These are phyloP conservation scores for Heterotis niloticus DNA, from an alignment of 2,113 vertebrate species.

Conservation along the genomic window DNA sequence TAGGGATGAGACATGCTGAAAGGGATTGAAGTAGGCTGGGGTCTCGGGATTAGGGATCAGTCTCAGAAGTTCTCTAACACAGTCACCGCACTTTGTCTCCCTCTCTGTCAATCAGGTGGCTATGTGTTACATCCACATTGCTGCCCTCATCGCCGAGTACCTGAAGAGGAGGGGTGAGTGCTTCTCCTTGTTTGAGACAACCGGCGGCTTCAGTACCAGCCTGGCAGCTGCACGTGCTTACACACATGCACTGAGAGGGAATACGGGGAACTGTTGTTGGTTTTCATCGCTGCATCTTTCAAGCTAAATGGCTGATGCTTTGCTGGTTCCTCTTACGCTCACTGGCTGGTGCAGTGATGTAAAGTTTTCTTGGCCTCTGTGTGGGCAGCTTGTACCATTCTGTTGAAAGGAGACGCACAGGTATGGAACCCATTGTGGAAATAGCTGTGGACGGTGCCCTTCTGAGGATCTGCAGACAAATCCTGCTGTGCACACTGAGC, in stretches of 20 bases:
- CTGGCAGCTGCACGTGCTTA: not conserved
- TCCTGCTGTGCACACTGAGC: not conserved
- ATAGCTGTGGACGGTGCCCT: not conserved
- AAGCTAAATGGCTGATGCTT: not conserved
- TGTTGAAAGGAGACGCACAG: not conserved
- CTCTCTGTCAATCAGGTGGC: conserved; percentile 71
- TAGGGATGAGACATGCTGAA: too few species aligned
- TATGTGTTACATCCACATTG: conserved; percentile 98
- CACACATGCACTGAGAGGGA: too few species aligned
- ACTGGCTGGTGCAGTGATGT: not conserved
- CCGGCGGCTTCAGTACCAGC: not conserved
- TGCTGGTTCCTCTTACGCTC: not conserved
- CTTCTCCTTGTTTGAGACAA: not conserved
- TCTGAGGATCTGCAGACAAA: not conserved
- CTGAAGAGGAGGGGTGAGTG: conserved; percentile 92
- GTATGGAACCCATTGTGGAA: not conserved
- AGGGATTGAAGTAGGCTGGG: not conserved
- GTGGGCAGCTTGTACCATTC: not conserved
- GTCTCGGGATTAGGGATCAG: too few species aligned
- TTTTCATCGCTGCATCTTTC: conserved; percentile 9
- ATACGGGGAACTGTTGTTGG: not conserved
- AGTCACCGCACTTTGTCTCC: not conserved
- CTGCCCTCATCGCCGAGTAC: conserved; percentile 92
- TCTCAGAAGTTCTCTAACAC: not conserved
- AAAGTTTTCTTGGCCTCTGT: not conserved